Base-by-base conservation (phyloP, 2,888 invertebrate species). In the Cotesia congregata region DNA sequence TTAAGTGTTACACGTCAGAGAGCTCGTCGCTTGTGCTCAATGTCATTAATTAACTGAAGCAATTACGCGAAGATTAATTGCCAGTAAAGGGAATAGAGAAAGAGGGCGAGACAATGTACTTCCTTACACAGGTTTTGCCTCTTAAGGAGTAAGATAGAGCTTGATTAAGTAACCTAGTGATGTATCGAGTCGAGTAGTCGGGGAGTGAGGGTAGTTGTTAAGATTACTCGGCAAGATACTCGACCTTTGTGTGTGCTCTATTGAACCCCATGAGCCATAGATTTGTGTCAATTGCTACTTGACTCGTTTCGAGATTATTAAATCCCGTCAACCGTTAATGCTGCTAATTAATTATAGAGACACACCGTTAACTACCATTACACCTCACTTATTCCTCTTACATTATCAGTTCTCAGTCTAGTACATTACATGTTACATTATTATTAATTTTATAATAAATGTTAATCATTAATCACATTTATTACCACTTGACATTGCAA, bases 21-120 rank as follows among this genome's bases (percentile, higher is more conserved):
- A 68, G 71, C 73, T 71, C 78, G 61, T 71, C 78, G 77, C 75
- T 79, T 71, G 78, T 76, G 82, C 81, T 80, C 80, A 82, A 82
- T 81, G 82, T 82, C 82, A 85, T 85, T 85, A 85, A 85, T 85
- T 85, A 85, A 85, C 84, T 78, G 41, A 82, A 78, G 85, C 83
- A 84, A 85, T 85, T 84, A 85, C 83, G 83, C 78, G 82, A 82
- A 84, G 85, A 85, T 85, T 85, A 85, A 85, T 85, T 82, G 82
- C 76, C 67, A 72, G 79, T 77, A 76, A 77, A 82, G 78, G 79
- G 79, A 77, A 78, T 75, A 75, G 70, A 73, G 78, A 75, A 40
- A 68, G 64, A 62, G 70, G 59, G 9, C 68, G 17, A 50, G 68
- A 71, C n/a, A 68, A 68, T 30, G 72, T 61, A 15, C 41, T 64